These are phyloP conservation scores for Pteronotus mesoamericanus DNA, from an alignment of 2,797 vertebrate genomes.

Conservation along the genomic window DNA sequence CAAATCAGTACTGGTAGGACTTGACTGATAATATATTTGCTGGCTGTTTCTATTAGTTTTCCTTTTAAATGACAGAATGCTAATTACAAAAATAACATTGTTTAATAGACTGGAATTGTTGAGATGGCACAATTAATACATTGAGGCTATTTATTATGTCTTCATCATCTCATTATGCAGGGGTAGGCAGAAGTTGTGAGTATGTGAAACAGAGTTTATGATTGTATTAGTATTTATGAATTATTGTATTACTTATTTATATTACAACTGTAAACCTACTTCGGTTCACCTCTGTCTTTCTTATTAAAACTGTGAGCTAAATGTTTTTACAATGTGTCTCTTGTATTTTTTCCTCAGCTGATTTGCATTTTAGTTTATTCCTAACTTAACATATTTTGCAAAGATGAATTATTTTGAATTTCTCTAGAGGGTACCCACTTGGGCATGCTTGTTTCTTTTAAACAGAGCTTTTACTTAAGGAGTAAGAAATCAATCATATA, in stretches of 20 bases:
- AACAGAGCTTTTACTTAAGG: conserved; percentile 29
- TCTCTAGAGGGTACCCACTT: neutral
- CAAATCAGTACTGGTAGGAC: neutral
- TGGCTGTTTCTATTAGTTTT: neutral
- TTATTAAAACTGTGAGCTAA: neutral
- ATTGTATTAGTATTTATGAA: neutral
- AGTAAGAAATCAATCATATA: conserved; percentile 17
- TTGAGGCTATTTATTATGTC: neutral
- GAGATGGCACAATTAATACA: neutral
- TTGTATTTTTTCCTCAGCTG: conserved; percentile 23
- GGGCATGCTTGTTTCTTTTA: conserved; percentile 19
- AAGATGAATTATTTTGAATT: conserved; percentile 51
- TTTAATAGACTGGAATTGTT: neutral
- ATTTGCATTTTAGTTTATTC: conserved; percentile 37
- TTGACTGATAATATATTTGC: neutral
- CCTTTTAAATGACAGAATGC: conserved; percentile 22
- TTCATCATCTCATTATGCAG: neutral
- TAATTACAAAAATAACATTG: neutral
- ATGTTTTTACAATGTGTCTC: neutral
- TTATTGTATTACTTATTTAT: neutral
- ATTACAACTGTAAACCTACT: neutral
- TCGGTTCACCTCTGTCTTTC: neutral
- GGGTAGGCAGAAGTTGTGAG: neutral
- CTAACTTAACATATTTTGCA: conserved; percentile 32
- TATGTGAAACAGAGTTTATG: neutral